Percentiles rank a stretch among this genome's conserved stretches.
phyloP scores from a whole-genome alignment of 2,113 vertebrate genomes.

The Phocoena sinus region DNA sequence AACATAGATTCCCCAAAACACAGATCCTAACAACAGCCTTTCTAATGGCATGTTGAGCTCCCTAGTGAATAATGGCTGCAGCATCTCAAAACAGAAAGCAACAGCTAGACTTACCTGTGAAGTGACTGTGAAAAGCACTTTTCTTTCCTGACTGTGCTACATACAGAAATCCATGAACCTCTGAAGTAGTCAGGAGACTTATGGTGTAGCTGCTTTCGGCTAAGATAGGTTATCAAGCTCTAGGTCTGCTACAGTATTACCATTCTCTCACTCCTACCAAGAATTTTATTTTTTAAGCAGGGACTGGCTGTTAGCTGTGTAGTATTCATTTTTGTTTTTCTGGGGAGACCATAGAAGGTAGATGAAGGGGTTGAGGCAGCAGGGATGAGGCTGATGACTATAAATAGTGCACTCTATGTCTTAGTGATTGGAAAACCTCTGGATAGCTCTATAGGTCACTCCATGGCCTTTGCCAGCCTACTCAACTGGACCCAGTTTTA shows the following conservation, averaged over 20 bases:
- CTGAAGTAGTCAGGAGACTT: not conserved
- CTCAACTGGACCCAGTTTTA: not conserved
- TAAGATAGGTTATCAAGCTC: not conserved
- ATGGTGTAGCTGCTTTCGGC: not conserved
- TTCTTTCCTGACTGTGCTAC: not conserved
- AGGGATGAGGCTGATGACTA: not conserved
- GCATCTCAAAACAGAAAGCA: not conserved
- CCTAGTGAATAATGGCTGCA: not conserved
- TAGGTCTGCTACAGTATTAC: not conserved
- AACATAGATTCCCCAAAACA: not conserved
- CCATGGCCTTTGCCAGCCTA: not conserved
- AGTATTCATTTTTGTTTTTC: not conserved
- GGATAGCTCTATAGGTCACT: not conserved
- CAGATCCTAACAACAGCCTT: not conserved
- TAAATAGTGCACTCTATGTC: not conserved
- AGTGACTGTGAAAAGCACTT: not conserved
- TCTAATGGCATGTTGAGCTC: not conserved
- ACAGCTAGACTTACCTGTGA: not conserved
- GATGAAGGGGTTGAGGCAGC: accelerated
- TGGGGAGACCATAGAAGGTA: not conserved
- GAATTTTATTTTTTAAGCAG: not conserved
- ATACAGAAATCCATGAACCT: not conserved
- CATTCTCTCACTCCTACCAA: not conserved
- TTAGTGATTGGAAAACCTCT: not conserved
- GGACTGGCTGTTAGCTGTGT: not conserved